A percentile compares a stretch with the other conserved stretches of the same genome.
These are phyloP conservation scores for Metellina segmentata DNA, from an alignment of 2,888 invertebrate species.

Conservation along the genomic window DNA sequence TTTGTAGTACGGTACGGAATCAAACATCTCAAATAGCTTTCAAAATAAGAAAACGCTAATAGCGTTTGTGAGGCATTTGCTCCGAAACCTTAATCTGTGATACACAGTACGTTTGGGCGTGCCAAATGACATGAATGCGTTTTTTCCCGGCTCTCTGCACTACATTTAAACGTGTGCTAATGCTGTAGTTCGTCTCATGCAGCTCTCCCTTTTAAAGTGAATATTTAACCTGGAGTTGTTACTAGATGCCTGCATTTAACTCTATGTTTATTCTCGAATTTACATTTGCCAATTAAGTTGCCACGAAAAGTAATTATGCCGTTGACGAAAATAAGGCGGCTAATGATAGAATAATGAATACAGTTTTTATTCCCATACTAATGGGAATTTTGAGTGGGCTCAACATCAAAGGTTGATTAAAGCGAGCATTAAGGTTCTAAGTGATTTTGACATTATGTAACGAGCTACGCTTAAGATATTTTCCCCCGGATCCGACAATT, in stretches of 20 bases:
- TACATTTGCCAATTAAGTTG: conserved; percentile 59
- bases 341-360: conserved; percentile 65
- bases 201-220: neutral
- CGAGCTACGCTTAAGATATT: conserved; percentile 28
- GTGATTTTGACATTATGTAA: conserved; percentile 46
- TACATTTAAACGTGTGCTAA: neutral
- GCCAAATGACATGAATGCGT: too few species aligned
- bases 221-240: neutral
- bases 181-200: neutral
- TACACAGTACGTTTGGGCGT: too few species aligned
- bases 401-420: conserved; percentile 60
- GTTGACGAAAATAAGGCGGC: conserved; percentile 60
- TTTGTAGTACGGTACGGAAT: too few species aligned
- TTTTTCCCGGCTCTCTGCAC: neutral
- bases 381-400: conserved; percentile 50
- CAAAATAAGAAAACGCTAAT: too few species aligned
- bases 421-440: conserved; percentile 41
- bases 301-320: conserved; percentile 52
- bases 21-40: too few species aligned
- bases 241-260: conserved; percentile 24
- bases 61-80: too few species aligned
- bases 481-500: conserved; percentile 7
- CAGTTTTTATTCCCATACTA: conserved; percentile 52
- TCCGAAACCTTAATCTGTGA: too few species aligned
- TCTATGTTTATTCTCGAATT: conserved; percentile 54